Evolutionary conservation across 2,113 vertebrate species (phyloP), one percentile per base, ranked within the genome.

Genomic region (Bos taurus): DNA sequence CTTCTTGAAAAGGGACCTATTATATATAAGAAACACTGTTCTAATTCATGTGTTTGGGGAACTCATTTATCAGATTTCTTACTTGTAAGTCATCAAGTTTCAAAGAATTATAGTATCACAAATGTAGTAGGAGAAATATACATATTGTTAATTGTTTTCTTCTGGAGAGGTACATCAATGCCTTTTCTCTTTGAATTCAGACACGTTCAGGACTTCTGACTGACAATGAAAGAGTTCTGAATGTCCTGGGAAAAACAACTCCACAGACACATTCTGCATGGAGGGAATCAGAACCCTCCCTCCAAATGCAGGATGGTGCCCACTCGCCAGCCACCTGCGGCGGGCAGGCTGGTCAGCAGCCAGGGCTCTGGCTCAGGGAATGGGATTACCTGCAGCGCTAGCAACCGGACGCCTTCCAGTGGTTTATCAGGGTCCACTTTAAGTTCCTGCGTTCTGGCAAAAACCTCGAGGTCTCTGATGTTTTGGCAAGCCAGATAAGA

Each of bases 381-480:
- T 2, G 0, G 67, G 64, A 11, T 98, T 99, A 99, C 99, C 99
- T 99, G 99, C 67, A 99, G 98, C 0, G 98, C 99, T 3, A 99
- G 99, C 84, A 99, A 98, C 54, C 99, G 99, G n/a, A 98, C 99
- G 0, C 99, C 99, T 98, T 99, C 99, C 81, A 99, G 98, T 1
- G 99, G 99, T 90, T 99, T 99, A 97, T 99, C 99, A 0, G 99
- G 99, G 98, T 99, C 99, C 99, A 99, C 99, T 98, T 99, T 99
- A 94, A 99, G 97, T 97, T 99, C 99, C 56, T 57, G 83, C 0
- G 99, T 97, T 95, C 98, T 98, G 92, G 62, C 54, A 98, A 99
- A 99, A 77, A 83, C 97, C 11, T 99, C 98, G 48, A 99, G 99
- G 91, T 98, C 98, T 97, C 96, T 67, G 62, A 99, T 54, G 85